Base-by-base conservation (phyloP, 1,140 invertebrate species). In the Polypedilum vanderplanki region DNA sequence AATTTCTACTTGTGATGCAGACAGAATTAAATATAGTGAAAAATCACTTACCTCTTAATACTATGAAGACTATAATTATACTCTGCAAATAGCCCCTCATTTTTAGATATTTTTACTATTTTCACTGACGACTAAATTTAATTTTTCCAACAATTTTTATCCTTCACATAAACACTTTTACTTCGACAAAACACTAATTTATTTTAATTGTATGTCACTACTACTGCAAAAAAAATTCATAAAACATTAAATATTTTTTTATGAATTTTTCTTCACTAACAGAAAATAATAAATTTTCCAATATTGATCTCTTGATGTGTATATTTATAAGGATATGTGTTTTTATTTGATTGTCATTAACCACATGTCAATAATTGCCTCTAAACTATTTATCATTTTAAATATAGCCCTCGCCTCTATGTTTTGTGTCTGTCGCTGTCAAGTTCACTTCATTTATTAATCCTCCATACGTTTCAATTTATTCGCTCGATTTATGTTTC, bases 11-110 rank as follows among this genome's bases (percentile, higher is more conserved):
- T 57, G 10, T 7, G 10, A 12, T 57, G 46, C 24, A 33, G 15
- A 46, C 8, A 46, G 15, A 57, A 57, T 57, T 57, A 57, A 57
- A 57, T 57, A 57, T n/a, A n/a, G 65, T 18, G 15, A 70, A 20
- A 17, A 22, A 70, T 22, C 17, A 70, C 65, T 70, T 22, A 70
- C 65, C 65, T 20, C 20, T 70, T 70, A 70, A 70, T 20, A 70
- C 20, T 70, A 70, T 18, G 18, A 70, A 70, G 18, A 22, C 17
- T 70, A 70, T 22, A 22, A 70, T 70, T 18, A 70, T 20, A 7
- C 17, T 18, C 20, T 22, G 65, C 20, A 70, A 70, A 70, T 10
- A 70, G 17, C 65, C 18, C 65, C 18, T 70, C 65, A 70, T 70
- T 18, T 18, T 22, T 18, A 17, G 12, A 57, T 57, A 12, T 4